Base-by-base conservation (phyloP, 2,888 invertebrate genomes). In the Ophraella communa region DNA sequence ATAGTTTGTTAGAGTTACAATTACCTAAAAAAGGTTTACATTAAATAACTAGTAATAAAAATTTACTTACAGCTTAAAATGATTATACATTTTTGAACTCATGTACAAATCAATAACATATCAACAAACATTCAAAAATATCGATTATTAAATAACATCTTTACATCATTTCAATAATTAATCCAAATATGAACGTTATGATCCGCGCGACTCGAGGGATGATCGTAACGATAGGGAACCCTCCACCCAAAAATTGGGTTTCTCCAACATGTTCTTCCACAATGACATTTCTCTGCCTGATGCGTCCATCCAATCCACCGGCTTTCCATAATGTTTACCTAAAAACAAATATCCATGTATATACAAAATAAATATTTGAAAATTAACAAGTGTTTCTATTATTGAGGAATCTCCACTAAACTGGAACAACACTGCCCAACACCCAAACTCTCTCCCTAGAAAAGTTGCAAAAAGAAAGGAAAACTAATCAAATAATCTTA, bases 231-330 rank as follows among this genome's bases (percentile, higher is more conserved):
- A 89, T 49, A 98, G 84, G 65, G 93, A 94, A 64, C 95, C 95
- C 83, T 98, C 97, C n/a, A 97, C 95, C 98, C 98, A 98, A 82
- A 95, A 92, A 83, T 96, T 96, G 30, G 96, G 96, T 67, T 93
- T 86, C 77, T 95, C 94, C 78, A 97, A 84, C 96, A 98, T 96
- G 68, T 91, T 91, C 79, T 95, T 94, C 98, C 98, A 98, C 8
- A 97, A 84, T 0, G 91, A 88, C 30, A 93, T 85, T 82, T 98
- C 97, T 76, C 94, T 94, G 57, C 95, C 96, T 8, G 89, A 87
- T 52, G 95, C 94, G 83, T 97, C 96, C 95, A 96, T 96, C 96
- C 96, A 96, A 74, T 95, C 95, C 14, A 94, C 95, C 39, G 86
- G 84, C 72, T 92, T 91, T 4, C 94, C 94, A 83, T 91, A 90